phyloP scores from a whole-genome alignment of 2,888 invertebrate species.

The Pinctada fucata region DNA sequence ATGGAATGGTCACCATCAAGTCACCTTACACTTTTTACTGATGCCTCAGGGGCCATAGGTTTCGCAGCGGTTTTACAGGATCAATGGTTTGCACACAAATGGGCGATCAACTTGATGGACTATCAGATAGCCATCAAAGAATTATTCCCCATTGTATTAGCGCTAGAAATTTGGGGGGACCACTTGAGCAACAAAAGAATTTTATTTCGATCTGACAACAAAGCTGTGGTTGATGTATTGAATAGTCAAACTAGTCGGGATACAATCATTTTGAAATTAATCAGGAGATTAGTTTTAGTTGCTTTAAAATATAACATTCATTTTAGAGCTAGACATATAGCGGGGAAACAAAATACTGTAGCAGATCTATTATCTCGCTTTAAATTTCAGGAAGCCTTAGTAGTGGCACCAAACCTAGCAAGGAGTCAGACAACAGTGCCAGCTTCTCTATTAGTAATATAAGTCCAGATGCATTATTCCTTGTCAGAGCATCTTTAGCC shows the following conservation, averaged over 20 bases:
- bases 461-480: too few species aligned
- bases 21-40: conserved; percentile 14
- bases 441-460: neutral
- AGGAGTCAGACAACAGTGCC: neutral
- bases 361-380: conserved; percentile 33
- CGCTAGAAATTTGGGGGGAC: conserved; percentile 14
- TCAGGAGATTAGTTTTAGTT: conserved; percentile 11
- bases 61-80: conserved; percentile 22
- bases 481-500: too few species aligned
- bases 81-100: neutral
- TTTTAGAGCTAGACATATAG: conserved; percentile 16
- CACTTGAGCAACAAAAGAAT: conserved; percentile 9
- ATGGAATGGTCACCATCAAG: conserved; percentile 8
- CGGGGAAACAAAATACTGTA: conserved; percentile 17
- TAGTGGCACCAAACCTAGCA: conserved; percentile 22
- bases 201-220: conserved; percentile 26
- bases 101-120: neutral
- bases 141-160: conserved; percentile 23
- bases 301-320: conserved; percentile 13
- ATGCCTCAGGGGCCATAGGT: conserved; percentile 21
- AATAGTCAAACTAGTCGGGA: conserved; percentile 24
- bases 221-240: conserved; percentile 23
- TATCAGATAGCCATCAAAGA: conserved; percentile 17
- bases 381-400: conserved; percentile 16
- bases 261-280: conserved; percentile 19